Conservation (phyloP, 1,140 invertebrate species). For the Proctacanthus coquilletti region DNA sequence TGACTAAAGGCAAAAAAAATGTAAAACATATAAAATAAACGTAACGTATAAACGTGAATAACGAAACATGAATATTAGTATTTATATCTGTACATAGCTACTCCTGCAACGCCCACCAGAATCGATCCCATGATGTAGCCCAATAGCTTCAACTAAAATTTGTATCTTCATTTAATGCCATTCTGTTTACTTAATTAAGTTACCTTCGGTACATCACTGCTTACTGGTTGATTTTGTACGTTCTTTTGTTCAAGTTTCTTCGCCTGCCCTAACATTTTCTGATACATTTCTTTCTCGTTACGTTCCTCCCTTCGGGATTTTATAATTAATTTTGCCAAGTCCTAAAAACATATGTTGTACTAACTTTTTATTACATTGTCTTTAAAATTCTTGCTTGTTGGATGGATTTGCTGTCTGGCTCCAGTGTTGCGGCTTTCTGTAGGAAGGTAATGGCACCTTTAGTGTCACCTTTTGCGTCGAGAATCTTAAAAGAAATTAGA, state of each 20-base stretch:
- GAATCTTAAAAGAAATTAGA: conserved; percentile 33
- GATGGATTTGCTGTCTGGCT: conserved; percentile 40
- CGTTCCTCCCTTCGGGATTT: conserved; percentile 37
- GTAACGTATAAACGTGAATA: conserved; percentile 3
- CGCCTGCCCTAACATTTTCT: conserved; percentile 44
- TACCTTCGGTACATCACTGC: conserved; percentile 24
- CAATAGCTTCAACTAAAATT: conserved; percentile 35
- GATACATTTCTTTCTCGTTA: conserved; percentile 44
- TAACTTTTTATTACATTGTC: too few relatives aligned
- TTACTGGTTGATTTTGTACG: conserved; percentile 18
- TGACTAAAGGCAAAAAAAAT: neutral
- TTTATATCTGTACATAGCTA: conserved; percentile 43
- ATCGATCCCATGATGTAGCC: conserved; percentile 40
- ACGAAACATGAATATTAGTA: conserved; percentile 14
- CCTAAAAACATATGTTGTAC: conserved; percentile 16
- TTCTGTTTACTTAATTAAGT: too few relatives aligned
- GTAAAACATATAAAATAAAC: neutral
- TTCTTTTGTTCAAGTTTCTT: conserved; percentile 28
- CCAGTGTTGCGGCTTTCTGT: conserved; percentile 39
- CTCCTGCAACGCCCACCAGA: conserved; percentile 39
- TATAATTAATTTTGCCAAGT: conserved; percentile 40
- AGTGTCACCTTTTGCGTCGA: conserved; percentile 42
- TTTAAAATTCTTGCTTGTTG: conserved; percentile 16
- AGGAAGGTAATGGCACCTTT: conserved; percentile 41
- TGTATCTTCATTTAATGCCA: too few relatives aligned